A percentile compares a stretch with the other conserved stretches of the same genome.
phyloP scores from a whole-genome alignment of 2,113 vertebrate species.

The human (Homo sapiens) region GRCh38 chr5:154793501-154794000 shows the following conservation, averaged over 20 bases:
- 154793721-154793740: slow-evolving; percentile 85
- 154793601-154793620: slow-evolving; percentile 98
- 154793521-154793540: neutral
- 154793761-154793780: neutral
- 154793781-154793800: slow-evolving; percentile 42
- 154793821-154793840: slow-evolving; percentile 71
- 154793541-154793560: neutral
- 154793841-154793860: slow-evolving; percentile 95
- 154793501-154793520: neutral
- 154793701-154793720: slow-evolving; percentile 91
- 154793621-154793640: slow-evolving; percentile 99
- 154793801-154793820: slow-evolving; percentile 68
- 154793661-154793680: slow-evolving; percentile 95
- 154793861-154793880: slow-evolving; percentile 94
- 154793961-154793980: slow-evolving; percentile 93
- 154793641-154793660: slow-evolving; percentile 93
- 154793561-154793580: slow-evolving; percentile 55
- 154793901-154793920: slow-evolving; percentile 98
- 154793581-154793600: slow-evolving; percentile 89
- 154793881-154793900: slow-evolving; percentile 96
- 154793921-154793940: slow-evolving; percentile 92
- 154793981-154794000: slow-evolving; percentile 90
- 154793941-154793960: slow-evolving; percentile 94
- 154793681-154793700: slow-evolving; percentile 93
- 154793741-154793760: neutral